Conservation (phyloP, 92 coral and sea anemone species). For the Micromussa lordhowensis region DNA sequence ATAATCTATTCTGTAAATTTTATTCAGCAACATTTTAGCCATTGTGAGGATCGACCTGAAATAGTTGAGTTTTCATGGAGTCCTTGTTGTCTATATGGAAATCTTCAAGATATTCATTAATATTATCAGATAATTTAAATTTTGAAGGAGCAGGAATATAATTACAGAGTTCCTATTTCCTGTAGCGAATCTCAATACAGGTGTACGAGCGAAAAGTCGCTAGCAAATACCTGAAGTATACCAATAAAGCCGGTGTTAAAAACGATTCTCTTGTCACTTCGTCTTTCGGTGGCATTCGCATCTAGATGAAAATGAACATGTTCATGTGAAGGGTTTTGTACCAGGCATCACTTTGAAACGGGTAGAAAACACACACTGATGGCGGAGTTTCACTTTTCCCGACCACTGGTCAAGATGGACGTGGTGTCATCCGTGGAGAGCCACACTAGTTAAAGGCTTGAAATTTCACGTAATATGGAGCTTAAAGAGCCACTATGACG, state of each 20-base stretch:
- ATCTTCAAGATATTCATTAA: conserved; percentile 42
- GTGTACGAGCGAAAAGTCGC: neutral
- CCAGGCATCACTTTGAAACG: neutral
- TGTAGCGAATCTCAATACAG: conserved; percentile 30
- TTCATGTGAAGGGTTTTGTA: neutral
- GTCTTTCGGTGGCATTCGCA: no score
- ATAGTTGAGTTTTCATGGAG: conserved; percentile 22
- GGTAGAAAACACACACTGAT: neutral
- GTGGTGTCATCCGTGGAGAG: no score
- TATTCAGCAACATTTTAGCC: conserved; percentile 23
- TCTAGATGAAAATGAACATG: no score
- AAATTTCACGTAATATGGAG: no score
- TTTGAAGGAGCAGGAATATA: conserved; percentile 35
- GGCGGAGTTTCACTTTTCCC: no score
- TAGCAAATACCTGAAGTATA: neutral
- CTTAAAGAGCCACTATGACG: no score
- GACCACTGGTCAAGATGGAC: no score
- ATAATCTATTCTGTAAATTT: conserved; percentile 37
- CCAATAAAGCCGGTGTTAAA: conserved; percentile 28
- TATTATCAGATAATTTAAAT: conserved; percentile 44
- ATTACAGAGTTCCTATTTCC: conserved; percentile 14
- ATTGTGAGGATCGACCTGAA: conserved; percentile 12
- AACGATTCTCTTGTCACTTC: neutral
- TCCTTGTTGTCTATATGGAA: conserved; percentile 39
- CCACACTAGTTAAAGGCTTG: no score